These are phyloP conservation scores for Dicerorhinus sumatrensis DNA, from an alignment of 2,113 vertebrate genomes.

Conservation along the genomic window DNA sequence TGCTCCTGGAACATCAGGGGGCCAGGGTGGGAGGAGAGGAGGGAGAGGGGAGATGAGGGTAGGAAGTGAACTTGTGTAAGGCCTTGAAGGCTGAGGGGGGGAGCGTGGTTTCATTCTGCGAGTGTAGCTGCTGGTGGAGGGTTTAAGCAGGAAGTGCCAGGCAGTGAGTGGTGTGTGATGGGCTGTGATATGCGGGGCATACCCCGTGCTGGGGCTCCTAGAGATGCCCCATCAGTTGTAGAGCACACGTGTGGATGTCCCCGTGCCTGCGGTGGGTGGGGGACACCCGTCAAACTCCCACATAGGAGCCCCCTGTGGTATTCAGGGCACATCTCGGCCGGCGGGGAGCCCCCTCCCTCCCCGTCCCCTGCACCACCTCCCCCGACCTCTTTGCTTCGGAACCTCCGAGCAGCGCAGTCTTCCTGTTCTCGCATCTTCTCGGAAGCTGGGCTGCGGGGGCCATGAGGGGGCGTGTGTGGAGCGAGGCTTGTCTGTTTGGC, in stretches of 20 bases:
- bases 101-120: not conserved
- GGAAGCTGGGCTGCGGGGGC: not conserved
- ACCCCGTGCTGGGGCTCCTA: not conserved
- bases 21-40: not conserved
- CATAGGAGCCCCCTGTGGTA: not conserved
- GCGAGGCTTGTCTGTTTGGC: not conserved
- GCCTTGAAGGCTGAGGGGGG: not conserved
- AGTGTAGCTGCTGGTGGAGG: not conserved
- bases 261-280: not conserved
- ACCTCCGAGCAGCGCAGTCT: not conserved
- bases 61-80: not conserved
- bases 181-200: not conserved
- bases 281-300: not conserved
- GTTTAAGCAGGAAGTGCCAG: not conserved
- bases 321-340: not conserved
- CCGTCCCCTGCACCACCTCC: rapidly evolving
- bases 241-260: not conserved
- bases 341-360: not conserved
- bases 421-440: conserved; percentile 34
- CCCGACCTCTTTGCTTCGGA: not conserved
- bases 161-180: not conserved
- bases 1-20: not conserved
- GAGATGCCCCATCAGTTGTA: rapidly evolving
- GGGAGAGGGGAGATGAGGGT: not conserved
- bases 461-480: not conserved